A percentile compares a stretch with the other conserved stretches of the same genome.
Evolutionary conservation across 2,797 vertebrate species (phyloP).

Genomic region (Eulemur coronatus): DNA sequence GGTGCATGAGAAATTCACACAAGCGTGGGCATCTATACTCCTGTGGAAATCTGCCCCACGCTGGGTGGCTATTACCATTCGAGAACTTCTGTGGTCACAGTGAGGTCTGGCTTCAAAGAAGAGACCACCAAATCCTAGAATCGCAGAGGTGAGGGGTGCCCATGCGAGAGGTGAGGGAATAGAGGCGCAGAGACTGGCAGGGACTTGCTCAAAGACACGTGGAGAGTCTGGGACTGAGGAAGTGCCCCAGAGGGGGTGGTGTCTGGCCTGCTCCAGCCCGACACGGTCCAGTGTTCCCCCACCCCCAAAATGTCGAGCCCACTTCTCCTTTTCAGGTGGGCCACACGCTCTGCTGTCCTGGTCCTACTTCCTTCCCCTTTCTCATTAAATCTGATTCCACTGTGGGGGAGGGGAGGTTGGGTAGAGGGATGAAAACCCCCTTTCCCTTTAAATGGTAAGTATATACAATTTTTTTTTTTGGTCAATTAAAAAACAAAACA

Average conservation of each 20-base stretch:
- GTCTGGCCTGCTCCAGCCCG: background rate
- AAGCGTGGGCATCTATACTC: background rate
- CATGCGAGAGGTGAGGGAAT: background rate
- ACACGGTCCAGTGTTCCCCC: no score
- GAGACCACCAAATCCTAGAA: background rate
- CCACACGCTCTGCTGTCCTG: background rate
- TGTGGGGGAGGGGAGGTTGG: fast-evolving
- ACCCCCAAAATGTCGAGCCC: background rate
- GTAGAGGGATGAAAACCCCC: background rate
- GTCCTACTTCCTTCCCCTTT: constrained; percentile 19
- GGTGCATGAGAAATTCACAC: background rate
- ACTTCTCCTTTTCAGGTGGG: constrained; percentile 51
- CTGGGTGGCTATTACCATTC: background rate
- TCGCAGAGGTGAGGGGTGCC: background rate
- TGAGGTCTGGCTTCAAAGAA: background rate
- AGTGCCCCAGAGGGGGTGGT: background rate
- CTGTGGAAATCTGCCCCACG: background rate
- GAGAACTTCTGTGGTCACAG: background rate
- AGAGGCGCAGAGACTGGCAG: background rate
- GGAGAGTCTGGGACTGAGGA: background rate
- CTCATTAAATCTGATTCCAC: background rate
- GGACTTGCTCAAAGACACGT: background rate
- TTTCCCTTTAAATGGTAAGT: background rate
- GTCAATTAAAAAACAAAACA: background rate
- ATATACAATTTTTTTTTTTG: background rate